Evolutionary conservation across 2,113 vertebrate species (phyloP), one percentile per base, ranked within the genome.

Genomic region (Phaethornis superciliosus): DNA sequence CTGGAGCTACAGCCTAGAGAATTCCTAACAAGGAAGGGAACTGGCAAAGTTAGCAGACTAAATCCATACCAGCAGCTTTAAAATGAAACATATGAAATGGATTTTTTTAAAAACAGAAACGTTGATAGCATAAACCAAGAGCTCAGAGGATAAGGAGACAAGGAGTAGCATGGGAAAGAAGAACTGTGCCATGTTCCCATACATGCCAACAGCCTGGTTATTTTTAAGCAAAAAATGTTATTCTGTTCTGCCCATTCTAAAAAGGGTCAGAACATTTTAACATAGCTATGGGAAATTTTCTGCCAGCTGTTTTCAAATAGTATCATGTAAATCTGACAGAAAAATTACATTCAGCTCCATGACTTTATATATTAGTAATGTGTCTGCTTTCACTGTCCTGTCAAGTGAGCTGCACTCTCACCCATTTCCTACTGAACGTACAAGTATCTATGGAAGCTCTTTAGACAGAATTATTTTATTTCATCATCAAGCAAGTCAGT

Each of bases 221-320:
- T 94, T 95, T 96, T 95, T 78, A 95, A 90, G 68, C 32, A 89
- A 88, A 88, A 91, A 85, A 82, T n/a, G 44, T 87, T 80, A 42
- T 37, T 65, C 89, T 74, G 33, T 56, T 58, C 75, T 81, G 68
- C 44, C 47, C 69, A 32, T 64, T 71, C 42, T 79, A 93, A 85
- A 89, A 89, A 77, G 35, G 47, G 52, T 85, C 37, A 77, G 51
- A n/a, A 59, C 27, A 63, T 71, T 81, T 80, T 89, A 88, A 70
- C 37, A 63, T 3, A 67, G 44, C 72, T 74, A 52, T 71, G 30
- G 7, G 49, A 47, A 46, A 67, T 85, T 63, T 93, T 88, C 54
- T 93, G 81, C 32, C 79, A 87, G 81, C 81, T 89, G 42, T 74
- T 88, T 77, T 89, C 75, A 85, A 44, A 94, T 44, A 33, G 28